These are phyloP conservation scores for Oryzias javanicus DNA, from an alignment of 2,113 vertebrate genomes.

Conservation along the genomic window DNA sequence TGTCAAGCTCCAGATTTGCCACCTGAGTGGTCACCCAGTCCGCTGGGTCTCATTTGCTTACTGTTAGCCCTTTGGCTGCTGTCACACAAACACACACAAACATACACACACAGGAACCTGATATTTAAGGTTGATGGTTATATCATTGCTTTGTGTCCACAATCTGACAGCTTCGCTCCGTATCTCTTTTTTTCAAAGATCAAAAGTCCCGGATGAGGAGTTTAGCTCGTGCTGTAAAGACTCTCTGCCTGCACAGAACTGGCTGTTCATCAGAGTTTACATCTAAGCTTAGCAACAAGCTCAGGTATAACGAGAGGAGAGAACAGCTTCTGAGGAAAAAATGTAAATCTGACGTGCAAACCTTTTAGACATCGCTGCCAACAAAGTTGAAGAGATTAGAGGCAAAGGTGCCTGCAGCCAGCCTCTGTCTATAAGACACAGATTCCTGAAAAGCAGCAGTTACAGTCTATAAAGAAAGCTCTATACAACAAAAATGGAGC, in stretches of 20 bases:
- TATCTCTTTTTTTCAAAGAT: too few species aligned
- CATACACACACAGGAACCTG: conserved; percentile 13
- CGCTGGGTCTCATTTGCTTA: conserved; percentile 63
- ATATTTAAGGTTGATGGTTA: too few species aligned
- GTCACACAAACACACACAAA: conserved; percentile 18
- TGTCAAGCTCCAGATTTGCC: conserved; percentile 69
- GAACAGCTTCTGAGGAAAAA: background rate
- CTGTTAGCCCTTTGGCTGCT: conserved; percentile 56
- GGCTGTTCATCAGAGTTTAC: background rate
- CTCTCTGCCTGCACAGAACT: too few species aligned
- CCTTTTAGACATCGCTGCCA: too few species aligned
- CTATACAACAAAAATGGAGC: conserved; percentile 19
- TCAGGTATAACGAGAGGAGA: background rate
- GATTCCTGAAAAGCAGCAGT: conserved; percentile 37
- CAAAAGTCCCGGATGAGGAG: too few species aligned
- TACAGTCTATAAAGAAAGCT: conserved; percentile 47
- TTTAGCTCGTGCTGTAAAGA: too few species aligned
- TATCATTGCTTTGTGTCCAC: too few species aligned
- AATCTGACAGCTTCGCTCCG: too few species aligned
- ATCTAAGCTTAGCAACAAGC: background rate
- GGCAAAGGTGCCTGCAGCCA: conserved; percentile 36
- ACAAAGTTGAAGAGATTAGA: conserved; percentile 46
- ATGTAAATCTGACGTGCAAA: background rate
- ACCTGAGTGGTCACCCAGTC: conserved; percentile 68
- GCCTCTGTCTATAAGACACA: conserved; percentile 30